Evolutionary conservation across 2,888 invertebrate genomes (phyloP), one percentile per base, ranked within the genome.

Genomic region (Nowickia ferox): DNA sequence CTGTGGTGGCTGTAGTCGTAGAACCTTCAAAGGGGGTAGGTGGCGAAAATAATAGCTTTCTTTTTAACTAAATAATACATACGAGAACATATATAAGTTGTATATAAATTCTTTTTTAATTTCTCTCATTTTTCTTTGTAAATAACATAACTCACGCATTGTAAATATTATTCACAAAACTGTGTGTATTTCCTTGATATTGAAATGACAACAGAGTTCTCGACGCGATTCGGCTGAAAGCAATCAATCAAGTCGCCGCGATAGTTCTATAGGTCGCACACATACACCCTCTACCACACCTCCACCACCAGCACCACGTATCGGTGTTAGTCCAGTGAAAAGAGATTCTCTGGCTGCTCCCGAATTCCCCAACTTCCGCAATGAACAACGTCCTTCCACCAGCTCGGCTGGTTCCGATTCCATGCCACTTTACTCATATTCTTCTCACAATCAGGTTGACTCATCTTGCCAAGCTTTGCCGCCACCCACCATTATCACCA

Each of bases 401-500:
- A 96, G 95, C 51, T 95, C 95, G n/a, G 95, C 96, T 38, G 95
- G 95, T 13, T 96, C 96, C 30, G 96, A 96, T 92, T 95, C 96
- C 11, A 94, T 94, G 59, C 95, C 95, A 30, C 86, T 89, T 86
- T 87, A 88, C 19, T 90, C 90, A 79, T 88, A 88, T 79, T 84
- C 87, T 72, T 92, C 93, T 51, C 93, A 94, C 61, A 93, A 94
- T 1, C 94, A 94, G 87, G 94, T 95, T 1, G 95, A 95, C 88
- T 94, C 94, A 61, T 94, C 95, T 89, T 94, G 95, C 88, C 95
- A 95, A 92, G 93, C 94, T 1, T 93, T 95, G 19, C 95, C 94
- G 55, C 95, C 95, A 13, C 97, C 97, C 6, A 97, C 96, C 22
- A 97, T 97, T 84, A 95, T 97, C 71, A 97, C 95, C 89, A 97